These are phyloP conservation scores for Ceratothoa steindachneri DNA, from an alignment of 2,888 invertebrate species.

Conservation along the genomic window DNA sequence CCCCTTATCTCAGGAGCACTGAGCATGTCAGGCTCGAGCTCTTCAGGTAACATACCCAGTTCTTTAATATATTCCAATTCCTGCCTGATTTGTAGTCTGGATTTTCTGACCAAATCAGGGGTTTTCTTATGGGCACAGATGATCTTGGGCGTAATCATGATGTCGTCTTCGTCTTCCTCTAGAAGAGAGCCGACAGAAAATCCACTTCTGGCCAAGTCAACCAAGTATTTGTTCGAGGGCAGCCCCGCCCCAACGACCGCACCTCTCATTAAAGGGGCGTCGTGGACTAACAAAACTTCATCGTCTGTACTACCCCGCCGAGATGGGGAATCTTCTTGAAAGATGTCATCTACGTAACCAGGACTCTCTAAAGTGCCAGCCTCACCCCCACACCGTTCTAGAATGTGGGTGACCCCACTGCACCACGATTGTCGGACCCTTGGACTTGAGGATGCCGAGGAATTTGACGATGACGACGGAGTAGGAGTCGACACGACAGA, in stretches of 20 bases:
- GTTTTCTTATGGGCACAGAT: slow-evolving; percentile 27
- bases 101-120: slow-evolving; percentile 19
- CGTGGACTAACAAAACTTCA: no score
- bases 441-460: not conserved
- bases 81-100: slow-evolving; percentile 19
- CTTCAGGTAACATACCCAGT: slow-evolving; percentile 21
- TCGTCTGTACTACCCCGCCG: not conserved
- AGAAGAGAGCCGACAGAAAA: not conserved
- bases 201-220: not conserved
- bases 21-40: not conserved
- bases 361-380: not conserved
- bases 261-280: no score
- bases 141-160: slow-evolving; percentile 20
- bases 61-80: slow-evolving; percentile 21
- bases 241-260: not conserved
- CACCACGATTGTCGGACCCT: not conserved
- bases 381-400: not conserved
- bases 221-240: not conserved
- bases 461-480: not conserved
- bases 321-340: not conserved
- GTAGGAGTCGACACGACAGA: no score
- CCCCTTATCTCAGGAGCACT: not conserved
- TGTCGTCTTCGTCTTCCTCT: not conserved
- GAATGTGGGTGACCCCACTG: not conserved
- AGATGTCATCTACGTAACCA: not conserved